Evolutionary conservation across 2,113 vertebrate genomes (phyloP), one percentile per base, ranked within the genome.

Genomic region (Hemichromis elongatus): DNA sequence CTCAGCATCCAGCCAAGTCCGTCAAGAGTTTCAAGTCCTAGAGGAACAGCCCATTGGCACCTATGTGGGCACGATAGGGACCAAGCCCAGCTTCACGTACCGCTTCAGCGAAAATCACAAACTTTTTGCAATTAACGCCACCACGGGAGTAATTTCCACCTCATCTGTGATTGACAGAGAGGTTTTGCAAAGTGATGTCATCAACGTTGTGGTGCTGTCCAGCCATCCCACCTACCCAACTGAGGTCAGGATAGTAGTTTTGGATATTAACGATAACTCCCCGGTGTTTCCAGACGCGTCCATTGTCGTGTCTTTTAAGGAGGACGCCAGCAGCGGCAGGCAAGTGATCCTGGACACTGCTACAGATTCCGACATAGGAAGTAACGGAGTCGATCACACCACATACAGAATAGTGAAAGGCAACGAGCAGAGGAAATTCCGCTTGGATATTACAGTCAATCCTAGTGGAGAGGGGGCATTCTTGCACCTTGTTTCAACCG

Each of bases 391-490:
- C 0, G 98, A 99, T 87, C 99, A 99, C 77, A 96, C 96, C 78
- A 99, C 99, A 2, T 99, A 99, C 88, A 96, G 97, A 85, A 99
- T 99, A 14, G 95, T 99, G 86, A 95, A 92, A 1, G 99, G 99
- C 83, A 99, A 99, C 13, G 97, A 98, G 88, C 97, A 97, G 79
- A 97, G 97, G 1, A 97, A 95, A 4, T 99, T 99, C 92, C 96
- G 97, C 24, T 91, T 99, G 95, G 98, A 99, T 94, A 95, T 99
- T 92, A 99, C 99, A 12, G 97, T 99, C 80, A 99, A 99, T 85
- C 99, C 99, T 3, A 99, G 99, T n/a, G 99, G 99, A 1, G 98
- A 99, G 95, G 98, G 99, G 18, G 98, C 98, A 14, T 99, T 99
- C 95, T 83, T 99, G 94, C 98, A 99, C 82, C 95, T 99, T 6